Evolutionary conservation across 2,113 vertebrate species (phyloP).

Genomic region (Zonotrichia leucophrys): DNA sequence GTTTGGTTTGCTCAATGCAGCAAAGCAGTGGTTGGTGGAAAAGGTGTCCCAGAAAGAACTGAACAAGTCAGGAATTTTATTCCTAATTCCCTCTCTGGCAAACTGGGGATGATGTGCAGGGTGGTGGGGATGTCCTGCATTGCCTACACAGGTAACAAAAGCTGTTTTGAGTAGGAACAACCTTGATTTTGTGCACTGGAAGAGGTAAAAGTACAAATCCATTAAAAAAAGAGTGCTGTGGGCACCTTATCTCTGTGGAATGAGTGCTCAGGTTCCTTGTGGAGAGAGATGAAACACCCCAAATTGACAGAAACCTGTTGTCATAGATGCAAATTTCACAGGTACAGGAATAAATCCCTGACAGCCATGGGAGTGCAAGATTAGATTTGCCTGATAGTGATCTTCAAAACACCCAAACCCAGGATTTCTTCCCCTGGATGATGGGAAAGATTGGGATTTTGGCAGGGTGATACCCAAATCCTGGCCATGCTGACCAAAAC

Average conservation of each 20-base stretch:
- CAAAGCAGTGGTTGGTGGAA: neutral
- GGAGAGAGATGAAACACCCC: neutral
- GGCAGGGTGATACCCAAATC: neutral
- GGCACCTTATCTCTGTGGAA: neutral
- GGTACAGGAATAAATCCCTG: neutral
- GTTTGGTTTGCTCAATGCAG: neutral
- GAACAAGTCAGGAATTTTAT: neutral
- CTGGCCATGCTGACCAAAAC: neutral
- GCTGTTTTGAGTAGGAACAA: fast-evolving
- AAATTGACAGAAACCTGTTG: neutral
- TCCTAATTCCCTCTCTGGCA: neutral
- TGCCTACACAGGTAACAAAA: neutral
- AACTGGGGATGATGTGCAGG: neutral
- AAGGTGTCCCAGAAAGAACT: neutral
- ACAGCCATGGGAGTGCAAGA: neutral
- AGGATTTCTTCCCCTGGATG: neutral
- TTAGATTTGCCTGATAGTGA: neutral
- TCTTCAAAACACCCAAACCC: neutral
- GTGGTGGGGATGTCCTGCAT: neutral
- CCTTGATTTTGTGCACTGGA: neutral
- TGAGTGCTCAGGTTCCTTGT: neutral
- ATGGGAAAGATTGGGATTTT: neutral
- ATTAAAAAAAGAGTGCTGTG: neutral
- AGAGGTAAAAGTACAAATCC: neutral
- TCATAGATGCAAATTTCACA: neutral